These are phyloP conservation scores for Scolopax rusticola DNA, from an alignment of 2,797 vertebrate genomes.

Conservation along the genomic window DNA sequence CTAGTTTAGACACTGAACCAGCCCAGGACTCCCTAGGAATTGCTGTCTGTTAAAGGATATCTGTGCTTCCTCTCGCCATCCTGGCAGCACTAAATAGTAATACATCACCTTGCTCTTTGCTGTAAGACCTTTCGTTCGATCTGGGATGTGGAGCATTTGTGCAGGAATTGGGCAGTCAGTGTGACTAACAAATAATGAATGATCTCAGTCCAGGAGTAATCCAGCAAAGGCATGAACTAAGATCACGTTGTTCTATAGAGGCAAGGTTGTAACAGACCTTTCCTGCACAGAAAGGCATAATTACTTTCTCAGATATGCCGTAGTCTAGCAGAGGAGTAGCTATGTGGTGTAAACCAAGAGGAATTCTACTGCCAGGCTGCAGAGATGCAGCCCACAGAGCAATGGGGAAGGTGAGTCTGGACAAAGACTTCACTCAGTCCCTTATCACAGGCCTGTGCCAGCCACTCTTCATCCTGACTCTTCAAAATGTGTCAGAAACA, in stretches of 20 bases:
- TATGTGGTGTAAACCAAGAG: not conserved
- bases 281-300: not conserved
- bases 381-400: not conserved
- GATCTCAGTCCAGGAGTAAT: not conserved
- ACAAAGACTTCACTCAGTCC: not conserved
- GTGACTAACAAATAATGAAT: not conserved
- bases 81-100: not conserved
- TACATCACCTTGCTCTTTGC: not conserved
- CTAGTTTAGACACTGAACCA: not conserved
- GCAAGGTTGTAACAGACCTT: not conserved
- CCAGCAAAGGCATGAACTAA: not conserved
- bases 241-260: not conserved
- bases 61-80: not conserved
- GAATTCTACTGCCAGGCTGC: not conserved
- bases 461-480: not conserved
- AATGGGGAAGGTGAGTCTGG: not conserved
- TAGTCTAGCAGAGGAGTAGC: not conserved
- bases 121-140: not conserved
- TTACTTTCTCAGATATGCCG: not conserved
- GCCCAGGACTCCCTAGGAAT: not conserved
- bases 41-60: not conserved
- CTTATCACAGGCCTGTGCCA: not conserved
- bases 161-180: not conserved
- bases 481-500: not conserved
- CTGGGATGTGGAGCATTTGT: not conserved